Evolutionary conservation across 2,113 vertebrate genomes (phyloP).

Genomic region (Corvus moneduloides): DNA sequence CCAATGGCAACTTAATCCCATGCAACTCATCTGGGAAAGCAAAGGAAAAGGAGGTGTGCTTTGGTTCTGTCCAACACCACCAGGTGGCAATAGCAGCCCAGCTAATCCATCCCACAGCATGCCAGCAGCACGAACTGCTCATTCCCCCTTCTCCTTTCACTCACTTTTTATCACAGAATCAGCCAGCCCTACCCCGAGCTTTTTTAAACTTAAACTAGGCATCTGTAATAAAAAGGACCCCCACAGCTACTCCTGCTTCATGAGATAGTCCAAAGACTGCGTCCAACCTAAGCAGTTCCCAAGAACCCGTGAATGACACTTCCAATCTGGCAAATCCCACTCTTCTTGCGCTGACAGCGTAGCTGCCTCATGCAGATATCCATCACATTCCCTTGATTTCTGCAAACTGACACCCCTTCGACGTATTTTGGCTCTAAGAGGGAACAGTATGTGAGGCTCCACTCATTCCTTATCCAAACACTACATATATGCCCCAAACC

Average conservation of each 20-base stretch:
- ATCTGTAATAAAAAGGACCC: not conserved
- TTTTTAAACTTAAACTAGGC: not conserved
- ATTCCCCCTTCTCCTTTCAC: not conserved
- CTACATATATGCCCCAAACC: not conserved
- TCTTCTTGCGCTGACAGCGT: rapidly evolving
- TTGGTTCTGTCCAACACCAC: not conserved
- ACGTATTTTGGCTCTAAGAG: not conserved
- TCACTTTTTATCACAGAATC: not conserved
- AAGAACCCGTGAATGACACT: not conserved
- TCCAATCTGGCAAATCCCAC: not conserved
- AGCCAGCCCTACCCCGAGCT: not conserved
- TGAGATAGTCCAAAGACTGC: not conserved
- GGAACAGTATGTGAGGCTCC: not conserved
- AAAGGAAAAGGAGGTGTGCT: not conserved
- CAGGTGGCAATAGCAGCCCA: slow-evolving; percentile 68
- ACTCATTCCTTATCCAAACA: not conserved
- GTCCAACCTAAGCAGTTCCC: not conserved
- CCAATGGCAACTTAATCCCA: not conserved
- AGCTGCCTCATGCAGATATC: not conserved
- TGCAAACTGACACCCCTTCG: rapidly evolving
- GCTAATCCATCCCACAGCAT: not conserved
- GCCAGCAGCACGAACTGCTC: rapidly evolving
- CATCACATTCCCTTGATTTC: not conserved
- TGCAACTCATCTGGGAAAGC: rapidly evolving
- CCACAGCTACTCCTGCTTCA: not conserved